phyloP scores from a whole-genome alignment of 2,113 vertebrate genomes.

The Orycteropus afer region DNA sequence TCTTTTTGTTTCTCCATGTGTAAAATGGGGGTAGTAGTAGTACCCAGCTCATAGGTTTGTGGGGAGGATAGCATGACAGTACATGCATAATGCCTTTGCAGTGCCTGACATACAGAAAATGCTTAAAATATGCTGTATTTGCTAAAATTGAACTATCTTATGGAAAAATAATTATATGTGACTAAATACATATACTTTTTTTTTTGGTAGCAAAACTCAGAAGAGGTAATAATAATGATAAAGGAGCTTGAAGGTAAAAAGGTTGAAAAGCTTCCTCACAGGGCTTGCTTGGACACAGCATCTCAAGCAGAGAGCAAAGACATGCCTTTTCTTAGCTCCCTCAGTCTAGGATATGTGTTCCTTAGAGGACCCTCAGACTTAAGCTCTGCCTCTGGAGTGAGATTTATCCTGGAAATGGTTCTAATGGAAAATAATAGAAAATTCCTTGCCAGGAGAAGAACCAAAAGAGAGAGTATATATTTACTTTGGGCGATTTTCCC shows the following conservation, averaged over 20 bases:
- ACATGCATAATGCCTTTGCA: no score
- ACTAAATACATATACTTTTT: neutral
- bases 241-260: neutral
- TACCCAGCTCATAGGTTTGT: neutral
- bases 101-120: neutral
- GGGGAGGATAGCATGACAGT: neutral
- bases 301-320: neutral
- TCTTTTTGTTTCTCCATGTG: fast-evolving
- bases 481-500: constrained; percentile 77
- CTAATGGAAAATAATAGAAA: constrained; percentile 74
- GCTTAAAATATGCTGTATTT: neutral
- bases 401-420: constrained; percentile 71
- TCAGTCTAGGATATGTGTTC: neutral
- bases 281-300: neutral
- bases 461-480: constrained; percentile 64
- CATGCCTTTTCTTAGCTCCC: neutral
- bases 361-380: neutral
- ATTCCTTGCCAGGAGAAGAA: constrained; percentile 71
- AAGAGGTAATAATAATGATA: neutral
- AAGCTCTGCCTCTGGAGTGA: neutral
- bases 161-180: neutral
- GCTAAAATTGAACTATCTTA: neutral
- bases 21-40: neutral
- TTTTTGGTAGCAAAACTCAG: neutral
- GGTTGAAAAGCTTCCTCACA: neutral